Percentiles rank a stretch among this genome's conserved stretches.
Conservation (phyloP, 2,888 invertebrate genomes). For the Apamea sordens region DNA sequence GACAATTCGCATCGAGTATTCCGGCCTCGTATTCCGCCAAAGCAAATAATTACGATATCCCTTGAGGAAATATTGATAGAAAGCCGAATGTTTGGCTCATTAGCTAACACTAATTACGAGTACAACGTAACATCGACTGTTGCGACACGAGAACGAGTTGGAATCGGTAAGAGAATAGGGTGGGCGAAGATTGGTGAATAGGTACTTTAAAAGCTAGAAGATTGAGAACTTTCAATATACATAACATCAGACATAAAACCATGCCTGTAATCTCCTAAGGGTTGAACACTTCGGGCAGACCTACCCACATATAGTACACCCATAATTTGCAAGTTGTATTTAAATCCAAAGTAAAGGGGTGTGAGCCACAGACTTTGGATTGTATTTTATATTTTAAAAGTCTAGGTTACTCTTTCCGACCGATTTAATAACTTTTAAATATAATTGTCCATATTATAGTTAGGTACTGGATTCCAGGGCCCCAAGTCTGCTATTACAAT, state of each 20-base stretch:
- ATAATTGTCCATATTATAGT: neutral
- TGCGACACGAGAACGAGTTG: slow-evolving; percentile 25
- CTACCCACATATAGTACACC: neutral
- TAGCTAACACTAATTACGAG: slow-evolving; percentile 50
- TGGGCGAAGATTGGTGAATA: neutral
- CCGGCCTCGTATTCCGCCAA: slow-evolving; percentile 48
- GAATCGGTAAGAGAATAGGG: slow-evolving; percentile 10
- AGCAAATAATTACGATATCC: slow-evolving; percentile 65
- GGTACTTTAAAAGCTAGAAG: neutral
- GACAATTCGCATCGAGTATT: slow-evolving; percentile 13
- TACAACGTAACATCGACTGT: slow-evolving; percentile 23
- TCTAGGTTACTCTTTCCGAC: neutral
- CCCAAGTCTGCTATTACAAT: too few relatives aligned
- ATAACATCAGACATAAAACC: too few relatives aligned
- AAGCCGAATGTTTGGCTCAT: slow-evolving; percentile 61
- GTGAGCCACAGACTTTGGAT: neutral
- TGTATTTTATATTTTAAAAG: neutral
- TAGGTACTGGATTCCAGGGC: neutral
- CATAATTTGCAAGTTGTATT: neutral
- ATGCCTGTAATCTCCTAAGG: too few relatives aligned
- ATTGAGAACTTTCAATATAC: neutral
- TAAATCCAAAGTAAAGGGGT: too few relatives aligned
- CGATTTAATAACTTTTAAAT: neutral
- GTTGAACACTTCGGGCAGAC: neutral
- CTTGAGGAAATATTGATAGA: slow-evolving; percentile 67